These are phyloP conservation scores for Parapristionchus giblindavisi DNA, from an alignment of 2,888 invertebrate genomes.

Conservation along the genomic window DNA sequence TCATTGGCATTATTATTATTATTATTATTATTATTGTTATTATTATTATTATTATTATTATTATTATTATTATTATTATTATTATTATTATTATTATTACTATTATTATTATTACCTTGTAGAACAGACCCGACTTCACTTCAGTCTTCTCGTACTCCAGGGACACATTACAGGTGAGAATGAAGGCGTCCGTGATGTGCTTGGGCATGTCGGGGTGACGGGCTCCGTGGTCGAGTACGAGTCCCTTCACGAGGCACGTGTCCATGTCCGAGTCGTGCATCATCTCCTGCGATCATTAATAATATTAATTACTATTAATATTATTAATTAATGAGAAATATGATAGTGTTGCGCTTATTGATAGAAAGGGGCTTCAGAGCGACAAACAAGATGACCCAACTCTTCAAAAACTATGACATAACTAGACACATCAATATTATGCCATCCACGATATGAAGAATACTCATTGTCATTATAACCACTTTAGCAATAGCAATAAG, in stretches of 20 bases:
- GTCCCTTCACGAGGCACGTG: slow-evolving; percentile 74
- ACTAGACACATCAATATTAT: no score
- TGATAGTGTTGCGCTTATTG: neutral
- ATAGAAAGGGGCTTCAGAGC: no score
- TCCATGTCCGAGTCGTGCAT: slow-evolving; percentile 73
- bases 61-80: no score
- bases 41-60: no score
- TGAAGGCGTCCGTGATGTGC: slow-evolving; percentile 87
- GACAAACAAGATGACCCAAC: no score
- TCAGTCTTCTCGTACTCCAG: slow-evolving; percentile 97
- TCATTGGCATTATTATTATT: neutral
- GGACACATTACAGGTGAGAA: slow-evolving; percentile 97
- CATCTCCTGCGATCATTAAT: slow-evolving; percentile 81
- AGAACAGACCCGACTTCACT: slow-evolving; percentile 96
- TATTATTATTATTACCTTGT: slow-evolving; percentile 78
- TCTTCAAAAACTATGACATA: no score
- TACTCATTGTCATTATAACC: no score
- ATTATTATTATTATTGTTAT: neutral
- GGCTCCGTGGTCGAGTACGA: slow-evolving; percentile 94
- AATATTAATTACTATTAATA: no score
- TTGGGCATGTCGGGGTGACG: slow-evolving; percentile 90
- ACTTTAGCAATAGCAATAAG: no score
- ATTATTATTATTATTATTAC: no score
- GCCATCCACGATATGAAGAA: no score
- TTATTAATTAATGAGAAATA: neutral